Conservation (phyloP, 2,888 invertebrate genomes). For the Mythimna ferrago region DNA sequence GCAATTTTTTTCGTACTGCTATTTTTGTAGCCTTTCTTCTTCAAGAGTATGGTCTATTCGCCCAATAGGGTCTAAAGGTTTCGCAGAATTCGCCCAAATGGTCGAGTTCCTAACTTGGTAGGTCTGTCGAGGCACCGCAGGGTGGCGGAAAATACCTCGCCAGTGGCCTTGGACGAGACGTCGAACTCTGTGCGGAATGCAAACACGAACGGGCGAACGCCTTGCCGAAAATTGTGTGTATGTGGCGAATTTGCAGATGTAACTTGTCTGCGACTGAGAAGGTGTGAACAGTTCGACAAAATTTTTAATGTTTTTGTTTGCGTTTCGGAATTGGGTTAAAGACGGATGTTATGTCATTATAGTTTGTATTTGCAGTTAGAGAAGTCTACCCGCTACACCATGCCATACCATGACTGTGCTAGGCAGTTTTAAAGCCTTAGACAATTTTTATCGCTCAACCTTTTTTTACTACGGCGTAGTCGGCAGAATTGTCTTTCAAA, state of each 20-base stretch:
- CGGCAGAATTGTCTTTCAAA: background rate
- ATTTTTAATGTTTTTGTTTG: conserved; percentile 9
- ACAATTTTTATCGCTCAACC: too few species aligned
- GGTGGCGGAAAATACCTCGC: conserved; percentile 67
- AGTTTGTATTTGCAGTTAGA: conserved; percentile 10
- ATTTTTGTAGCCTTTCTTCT: background rate
- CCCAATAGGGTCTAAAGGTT: conserved; percentile 18
- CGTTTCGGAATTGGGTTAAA: conserved; percentile 45
- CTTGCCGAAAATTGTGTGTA: conserved; percentile 80
- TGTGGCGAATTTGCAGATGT: conserved; percentile 63
- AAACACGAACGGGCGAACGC: conserved; percentile 78
- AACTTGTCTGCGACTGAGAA: conserved; percentile 32
- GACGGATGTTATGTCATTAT: conserved; percentile 39
- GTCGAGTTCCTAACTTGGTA: conserved; percentile 66
- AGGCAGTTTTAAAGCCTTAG: too few species aligned
- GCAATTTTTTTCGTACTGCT: background rate
- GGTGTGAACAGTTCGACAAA: conserved; percentile 27
- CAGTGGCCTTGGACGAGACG: conserved; percentile 83
- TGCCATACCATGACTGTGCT: too few species aligned
- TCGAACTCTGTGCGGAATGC: conserved; percentile 86
- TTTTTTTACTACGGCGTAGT: too few species aligned
- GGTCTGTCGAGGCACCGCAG: conserved; percentile 77
- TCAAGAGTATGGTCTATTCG: background rate
- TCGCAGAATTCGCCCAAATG: conserved; percentile 51
- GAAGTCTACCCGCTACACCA: conserved; percentile 6